These are phyloP conservation scores for Eilema sororculum DNA, from an alignment of 2,888 invertebrate species.

Conservation along the genomic window DNA sequence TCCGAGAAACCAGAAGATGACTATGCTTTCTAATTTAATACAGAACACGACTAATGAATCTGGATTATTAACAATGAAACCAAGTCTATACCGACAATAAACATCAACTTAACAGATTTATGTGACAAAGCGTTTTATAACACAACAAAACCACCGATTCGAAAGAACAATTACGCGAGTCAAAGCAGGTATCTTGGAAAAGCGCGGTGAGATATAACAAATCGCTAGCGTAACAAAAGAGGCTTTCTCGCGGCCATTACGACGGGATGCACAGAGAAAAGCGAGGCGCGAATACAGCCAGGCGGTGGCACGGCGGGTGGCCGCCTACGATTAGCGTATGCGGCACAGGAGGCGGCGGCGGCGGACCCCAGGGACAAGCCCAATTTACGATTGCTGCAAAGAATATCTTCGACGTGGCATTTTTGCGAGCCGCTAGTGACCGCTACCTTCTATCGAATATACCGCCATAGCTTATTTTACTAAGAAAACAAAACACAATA, in stretches of 20 bases:
- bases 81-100: slow-evolving; percentile 62
- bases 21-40: slow-evolving; percentile 39
- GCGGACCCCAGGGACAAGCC: slow-evolving; percentile 63
- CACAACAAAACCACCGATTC: slow-evolving; percentile 82
- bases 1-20: slow-evolving; percentile 27
- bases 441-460: slow-evolving; percentile 52
- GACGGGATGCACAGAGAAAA: slow-evolving; percentile 74
- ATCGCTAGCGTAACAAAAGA: slow-evolving; percentile 84
- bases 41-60: slow-evolving; percentile 67
- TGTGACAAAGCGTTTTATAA: slow-evolving; percentile 84
- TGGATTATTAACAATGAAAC: slow-evolving; percentile 76
- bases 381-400: slow-evolving; percentile 85
- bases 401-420: slow-evolving; percentile 79
- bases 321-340: slow-evolving; percentile 78
- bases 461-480: slow-evolving; percentile 52
- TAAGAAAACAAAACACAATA: slow-evolving; percentile 50
- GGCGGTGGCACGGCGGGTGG: slow-evolving; percentile 54
- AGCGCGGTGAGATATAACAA: slow-evolving; percentile 84
- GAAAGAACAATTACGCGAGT: slow-evolving; percentile 86
- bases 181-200: slow-evolving; percentile 83
- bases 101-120: slow-evolving; percentile 78
- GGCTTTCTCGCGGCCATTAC: slow-evolving; percentile 86
- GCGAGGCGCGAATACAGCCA: slow-evolving; percentile 65
- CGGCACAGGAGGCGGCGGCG: slow-evolving; percentile 68
- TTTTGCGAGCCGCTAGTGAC: slow-evolving; percentile 77